These are phyloP conservation scores for Melieria crassipennis DNA, from an alignment of 2,888 invertebrate genomes.

Conservation along the genomic window DNA sequence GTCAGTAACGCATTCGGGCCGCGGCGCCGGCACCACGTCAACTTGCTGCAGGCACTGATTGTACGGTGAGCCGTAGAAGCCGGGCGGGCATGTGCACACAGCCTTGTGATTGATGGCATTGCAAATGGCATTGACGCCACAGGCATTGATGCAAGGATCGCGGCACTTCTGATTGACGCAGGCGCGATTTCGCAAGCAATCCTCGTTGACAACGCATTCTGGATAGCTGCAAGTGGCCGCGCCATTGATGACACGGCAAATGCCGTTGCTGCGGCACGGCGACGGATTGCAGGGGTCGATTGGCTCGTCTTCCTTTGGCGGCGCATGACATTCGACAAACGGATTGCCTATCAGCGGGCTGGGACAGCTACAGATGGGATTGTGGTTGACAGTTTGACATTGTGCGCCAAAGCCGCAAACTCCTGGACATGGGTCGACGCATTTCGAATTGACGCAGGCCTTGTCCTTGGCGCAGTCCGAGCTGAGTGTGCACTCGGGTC, in stretches of 20 bases:
- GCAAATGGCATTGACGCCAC: conserved; percentile 85
- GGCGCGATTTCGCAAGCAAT: conserved; percentile 83
- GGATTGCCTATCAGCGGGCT: conserved; percentile 81
- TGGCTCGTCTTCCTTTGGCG: conserved; percentile 59
- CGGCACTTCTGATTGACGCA: conserved; percentile 85
- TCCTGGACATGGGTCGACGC: conserved; percentile 82
- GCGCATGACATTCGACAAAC: conserved; percentile 74
- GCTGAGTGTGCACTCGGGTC: conserved; percentile 84
- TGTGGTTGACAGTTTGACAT: conserved; percentile 84
- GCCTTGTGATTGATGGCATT: conserved; percentile 83
- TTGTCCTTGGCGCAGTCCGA: conserved; percentile 80
- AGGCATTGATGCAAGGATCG: conserved; percentile 84
- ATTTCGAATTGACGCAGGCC: conserved; percentile 82
- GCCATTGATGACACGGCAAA: conserved; percentile 77
- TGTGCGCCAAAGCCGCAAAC: conserved; percentile 81
- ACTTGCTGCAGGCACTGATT: conserved; percentile 74
- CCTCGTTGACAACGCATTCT: conserved; percentile 88
- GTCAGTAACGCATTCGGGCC: conserved; percentile 80
- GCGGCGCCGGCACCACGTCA: conserved; percentile 67
- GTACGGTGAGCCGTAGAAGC: conserved; percentile 81
- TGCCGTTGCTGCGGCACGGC: conserved; percentile 84
- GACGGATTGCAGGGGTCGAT: conserved; percentile 85
- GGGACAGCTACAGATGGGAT: conserved; percentile 85
- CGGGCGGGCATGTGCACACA: conserved; percentile 82
- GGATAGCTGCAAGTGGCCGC: conserved; percentile 82